Evolutionary conservation across 2,113 vertebrate genomes (phyloP), one percentile per base, ranked within the genome.

Genomic region (Tamias sibiricus): DNA sequence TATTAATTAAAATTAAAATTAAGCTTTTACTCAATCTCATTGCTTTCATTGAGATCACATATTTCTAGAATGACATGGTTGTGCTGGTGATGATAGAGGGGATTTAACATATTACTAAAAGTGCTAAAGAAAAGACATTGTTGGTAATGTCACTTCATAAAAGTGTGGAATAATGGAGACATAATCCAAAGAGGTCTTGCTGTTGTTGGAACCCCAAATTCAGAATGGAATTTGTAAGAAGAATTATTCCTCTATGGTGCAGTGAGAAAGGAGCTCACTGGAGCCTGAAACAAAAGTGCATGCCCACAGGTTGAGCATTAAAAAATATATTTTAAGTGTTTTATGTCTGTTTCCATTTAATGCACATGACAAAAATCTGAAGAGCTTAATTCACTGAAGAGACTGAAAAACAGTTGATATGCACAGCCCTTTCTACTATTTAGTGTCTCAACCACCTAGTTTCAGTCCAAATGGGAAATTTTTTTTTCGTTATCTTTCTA

Each of bases 11-110:
- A 71, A 68, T 32, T 32, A 69, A 96, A 80, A 69, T 6, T 24
- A 47, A 12, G 0, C 1, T 81, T 92, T 92, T 62, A n/a, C 30
- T 74, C 16, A 72, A 74, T 28, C 32, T 74, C 10, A n/a, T 49
- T 69, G 20, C 16, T 24, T 82, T 74, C 32, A 17, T 1, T 44
- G 26, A 44, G 4, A 54, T 17, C 9, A 4, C 8, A 1, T 17
- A 26, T 40, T 93, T 88, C 71, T 7, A 16, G 11, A 85, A 57
- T 44, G 24, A 54, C 83, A n/a, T 74, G 22, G 1, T 44, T 74
- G 10, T 59, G 17, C 17, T 24, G 0, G 3, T 57, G 32, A 37
- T n/a, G 1, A 0, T 8, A 22, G 19, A n/a, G 1, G 10, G 5
- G 4, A 42, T 42, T 57, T 52, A 20, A 7, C n/a, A 2, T 35